A percentile compares a stretch with the other conserved stretches of the same genome.
Conservation (phyloP, 2,113 vertebrate genomes). For the Protobothrops mucrosquamatus region DNA sequence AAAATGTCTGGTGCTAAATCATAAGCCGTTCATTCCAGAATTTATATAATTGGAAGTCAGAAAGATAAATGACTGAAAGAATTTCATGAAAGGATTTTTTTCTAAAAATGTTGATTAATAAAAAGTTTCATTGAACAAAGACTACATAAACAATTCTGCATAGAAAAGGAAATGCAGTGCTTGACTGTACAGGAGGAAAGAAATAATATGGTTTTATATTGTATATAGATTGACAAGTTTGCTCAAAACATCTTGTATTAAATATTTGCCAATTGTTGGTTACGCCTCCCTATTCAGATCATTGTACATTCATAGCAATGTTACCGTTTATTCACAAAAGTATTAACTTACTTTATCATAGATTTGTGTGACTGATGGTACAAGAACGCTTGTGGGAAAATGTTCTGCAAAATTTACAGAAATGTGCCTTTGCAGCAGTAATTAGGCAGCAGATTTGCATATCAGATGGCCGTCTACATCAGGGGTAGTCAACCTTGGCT, state of each 20-base stretch:
- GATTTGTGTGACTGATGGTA: neutral
- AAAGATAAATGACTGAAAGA: constrained; percentile 53
- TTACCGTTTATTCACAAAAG: neutral
- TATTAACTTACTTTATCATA: neutral
- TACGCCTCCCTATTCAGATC: neutral
- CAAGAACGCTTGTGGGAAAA: neutral
- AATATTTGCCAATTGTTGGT: neutral
- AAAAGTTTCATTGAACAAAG: constrained; percentile 17
- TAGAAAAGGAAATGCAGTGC: neutral
- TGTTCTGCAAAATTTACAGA: neutral
- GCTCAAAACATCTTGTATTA: neutral
- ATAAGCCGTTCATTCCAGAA: constrained; percentile 35
- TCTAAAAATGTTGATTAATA: neutral
- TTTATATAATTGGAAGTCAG: constrained; percentile 34
- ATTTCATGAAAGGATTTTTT: constrained; percentile 2
- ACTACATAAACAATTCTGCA: neutral
- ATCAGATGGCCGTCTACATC: neutral
- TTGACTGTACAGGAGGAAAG: neutral
- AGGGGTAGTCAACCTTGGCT: too few species aligned
- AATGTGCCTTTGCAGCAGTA: neutral
- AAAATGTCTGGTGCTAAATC: constrained; percentile 54
- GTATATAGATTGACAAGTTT: neutral
- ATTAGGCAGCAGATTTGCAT: neutral
- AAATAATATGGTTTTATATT: neutral
- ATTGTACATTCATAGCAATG: neutral